Evolutionary conservation across 2,888 invertebrate genomes (phyloP), one percentile per base, ranked within the genome.

Genomic region (Lasioglossum morio): DNA sequence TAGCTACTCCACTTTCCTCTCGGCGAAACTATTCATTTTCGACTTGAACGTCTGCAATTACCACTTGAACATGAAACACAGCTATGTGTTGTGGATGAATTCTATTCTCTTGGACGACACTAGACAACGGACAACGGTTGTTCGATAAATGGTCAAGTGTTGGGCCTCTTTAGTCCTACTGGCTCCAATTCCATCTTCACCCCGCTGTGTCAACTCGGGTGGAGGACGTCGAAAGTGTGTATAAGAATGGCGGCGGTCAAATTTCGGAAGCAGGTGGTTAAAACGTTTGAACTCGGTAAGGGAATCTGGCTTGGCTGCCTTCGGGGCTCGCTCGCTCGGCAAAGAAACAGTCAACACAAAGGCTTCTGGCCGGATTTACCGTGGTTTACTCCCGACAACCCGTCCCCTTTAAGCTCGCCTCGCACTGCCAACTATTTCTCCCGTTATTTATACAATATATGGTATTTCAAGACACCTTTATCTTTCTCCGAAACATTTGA

Each of bases 201-300:
- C 75, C 53, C 14, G 72, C 30, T 77, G 77, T 77, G 79, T 63
- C 72, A 79, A 89, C 80, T 81, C 72, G 63, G 70, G 30, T 70
- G 83, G 86, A 80, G 63, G 77, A 43, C 80, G 79, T 69, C 30
- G 76, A 84, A 87, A 82, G 80, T 86, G 86, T 83, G 79, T 83
- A 77, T 69, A 85, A 72, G 82, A 74, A 77, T 81, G 79, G 82
- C 60, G 85, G 46, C 81, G 79, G 73, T 91, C 91, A 84, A 88
- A 91, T 91, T 91, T 91, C 91, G 87, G 89, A 87, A 91, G 91
- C 92, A 91, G 92, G 91, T 91, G 92, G 91, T 91, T 91, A 91
- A 87, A 89, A 84, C 89, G 89, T 91, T 91, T 88, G 82, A 90
- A 76, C 79, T 60, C 82, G 82, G 88, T 89, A 89, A 91, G 87